Evolutionary conservation across 2,888 invertebrate genomes (phyloP).

Genomic region (Ennomos fuscantarius): DNA sequence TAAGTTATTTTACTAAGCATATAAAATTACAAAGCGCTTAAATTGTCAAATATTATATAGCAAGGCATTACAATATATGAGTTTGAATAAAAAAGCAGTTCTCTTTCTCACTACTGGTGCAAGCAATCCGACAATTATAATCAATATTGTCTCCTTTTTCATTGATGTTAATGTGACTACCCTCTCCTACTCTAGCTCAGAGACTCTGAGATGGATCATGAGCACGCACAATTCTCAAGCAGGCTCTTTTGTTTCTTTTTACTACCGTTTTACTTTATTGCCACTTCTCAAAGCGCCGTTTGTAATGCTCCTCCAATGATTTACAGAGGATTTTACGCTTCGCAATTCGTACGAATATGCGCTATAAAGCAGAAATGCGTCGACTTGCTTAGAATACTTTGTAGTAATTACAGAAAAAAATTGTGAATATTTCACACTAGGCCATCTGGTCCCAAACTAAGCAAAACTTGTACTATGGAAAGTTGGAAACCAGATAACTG

Average conservation of each 20-base stretch:
- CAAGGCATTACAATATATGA: no score
- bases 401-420: conserved; percentile 2
- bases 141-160: no score
- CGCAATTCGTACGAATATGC: conserved; percentile 12
- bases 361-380: no score
- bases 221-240: neutral
- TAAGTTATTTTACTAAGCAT: no score
- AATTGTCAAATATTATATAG: no score
- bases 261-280: conserved; percentile 13
- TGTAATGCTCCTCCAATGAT: conserved; percentile 9
- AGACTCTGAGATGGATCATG: neutral
- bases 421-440: neutral
- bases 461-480: no score
- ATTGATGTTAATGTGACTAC: neutral
- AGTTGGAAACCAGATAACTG: no score
- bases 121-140: no score
- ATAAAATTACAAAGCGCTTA: no score
- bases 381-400: conserved; percentile 17
- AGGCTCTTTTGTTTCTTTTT: conserved; percentile 13
- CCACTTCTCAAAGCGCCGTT: conserved; percentile 10
- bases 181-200: neutral
- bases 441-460: no score
- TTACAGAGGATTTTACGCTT: conserved; percentile 12
- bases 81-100: no score
- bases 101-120: no score